These are phyloP conservation scores for Melipona bicolor DNA, from an alignment of 2,888 invertebrate species.

Conservation along the genomic window DNA sequence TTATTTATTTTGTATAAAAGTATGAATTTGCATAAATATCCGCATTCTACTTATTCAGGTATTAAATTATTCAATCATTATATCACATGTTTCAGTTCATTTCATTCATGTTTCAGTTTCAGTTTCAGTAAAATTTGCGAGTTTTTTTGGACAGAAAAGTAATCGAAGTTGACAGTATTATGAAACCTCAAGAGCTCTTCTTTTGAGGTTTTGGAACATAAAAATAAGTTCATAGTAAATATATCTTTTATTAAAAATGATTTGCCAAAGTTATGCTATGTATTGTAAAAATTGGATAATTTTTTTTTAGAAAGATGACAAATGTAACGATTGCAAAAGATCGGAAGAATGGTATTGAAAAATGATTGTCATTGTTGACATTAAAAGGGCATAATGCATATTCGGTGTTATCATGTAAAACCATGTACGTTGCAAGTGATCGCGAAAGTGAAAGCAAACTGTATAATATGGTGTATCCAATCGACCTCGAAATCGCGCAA, in stretches of 20 bases:
- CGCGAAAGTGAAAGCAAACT: slow-evolving; percentile 68
- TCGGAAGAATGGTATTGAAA: slow-evolving; percentile 5
- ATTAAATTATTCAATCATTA: too few species aligned
- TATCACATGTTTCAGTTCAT: too few species aligned
- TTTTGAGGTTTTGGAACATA: not conserved
- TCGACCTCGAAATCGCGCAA: slow-evolving; percentile 72
- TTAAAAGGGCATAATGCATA: slow-evolving; percentile 16
- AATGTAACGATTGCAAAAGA: not conserved
- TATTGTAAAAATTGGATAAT: not conserved
- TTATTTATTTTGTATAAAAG: too few species aligned
- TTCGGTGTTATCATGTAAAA: slow-evolving; percentile 37
- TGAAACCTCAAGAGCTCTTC: not conserved
- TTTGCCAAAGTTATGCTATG: too few species aligned
- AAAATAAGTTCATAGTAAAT: not conserved
- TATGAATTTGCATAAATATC: too few species aligned
- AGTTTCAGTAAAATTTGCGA: not conserved
- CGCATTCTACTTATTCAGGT: too few species aligned
- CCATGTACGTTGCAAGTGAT: slow-evolving; percentile 52
- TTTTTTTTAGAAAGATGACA: not conserved
- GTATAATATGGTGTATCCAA: slow-evolving; percentile 56
- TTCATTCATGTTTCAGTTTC: not conserved
- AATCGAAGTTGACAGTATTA: not conserved
- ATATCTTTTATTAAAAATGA: not conserved
- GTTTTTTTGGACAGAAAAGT: not conserved
- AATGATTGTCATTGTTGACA: slow-evolving; percentile 5